Conservation (phyloP, 64 coral and sea anemone genomes). For the Stichodactyla mertensii region DNA sequence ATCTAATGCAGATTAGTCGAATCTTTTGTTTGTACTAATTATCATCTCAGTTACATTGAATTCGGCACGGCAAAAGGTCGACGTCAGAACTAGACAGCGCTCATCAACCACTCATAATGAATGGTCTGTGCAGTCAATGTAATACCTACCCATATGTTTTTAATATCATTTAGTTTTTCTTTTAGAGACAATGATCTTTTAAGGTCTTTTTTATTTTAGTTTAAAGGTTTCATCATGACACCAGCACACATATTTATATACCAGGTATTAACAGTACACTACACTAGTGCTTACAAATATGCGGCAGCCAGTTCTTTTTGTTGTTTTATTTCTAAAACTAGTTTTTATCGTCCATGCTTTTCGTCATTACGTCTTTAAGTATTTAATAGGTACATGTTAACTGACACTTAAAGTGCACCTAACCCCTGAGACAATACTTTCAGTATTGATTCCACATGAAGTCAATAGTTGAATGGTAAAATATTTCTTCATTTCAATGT, state of each 20-base stretch:
- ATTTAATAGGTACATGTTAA: background rate
- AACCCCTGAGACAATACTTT: too few species aligned
- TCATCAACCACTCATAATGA: too few species aligned
- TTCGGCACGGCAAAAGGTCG: too few species aligned
- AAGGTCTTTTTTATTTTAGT: background rate
- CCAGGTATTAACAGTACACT: slow-evolving; percentile 21
- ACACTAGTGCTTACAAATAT: slow-evolving; percentile 5
- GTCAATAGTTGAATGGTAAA: too few species aligned
- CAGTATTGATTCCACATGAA: too few species aligned
- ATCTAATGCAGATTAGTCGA: too few species aligned
- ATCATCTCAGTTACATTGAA: too few species aligned
- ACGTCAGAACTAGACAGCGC: too few species aligned
- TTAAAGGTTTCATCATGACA: background rate
- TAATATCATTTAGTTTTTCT: background rate
- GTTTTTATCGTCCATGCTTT: slow-evolving; percentile 15
- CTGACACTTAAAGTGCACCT: background rate
- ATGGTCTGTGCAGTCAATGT: too few species aligned
- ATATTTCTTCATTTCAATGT: too few species aligned
- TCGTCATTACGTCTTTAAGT: background rate
- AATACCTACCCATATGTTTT: background rate
- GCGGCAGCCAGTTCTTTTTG: background rate
- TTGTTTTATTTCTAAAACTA: background rate
- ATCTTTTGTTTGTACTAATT: too few species aligned
- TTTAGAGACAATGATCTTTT: slow-evolving; percentile 1
- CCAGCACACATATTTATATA: slow-evolving; percentile 15